A percentile compares a stretch with the other conserved stretches of the same genome.
Evolutionary conservation across 2,797 vertebrate species (phyloP).

Genomic region (Malacoctenus gilli): DNA sequence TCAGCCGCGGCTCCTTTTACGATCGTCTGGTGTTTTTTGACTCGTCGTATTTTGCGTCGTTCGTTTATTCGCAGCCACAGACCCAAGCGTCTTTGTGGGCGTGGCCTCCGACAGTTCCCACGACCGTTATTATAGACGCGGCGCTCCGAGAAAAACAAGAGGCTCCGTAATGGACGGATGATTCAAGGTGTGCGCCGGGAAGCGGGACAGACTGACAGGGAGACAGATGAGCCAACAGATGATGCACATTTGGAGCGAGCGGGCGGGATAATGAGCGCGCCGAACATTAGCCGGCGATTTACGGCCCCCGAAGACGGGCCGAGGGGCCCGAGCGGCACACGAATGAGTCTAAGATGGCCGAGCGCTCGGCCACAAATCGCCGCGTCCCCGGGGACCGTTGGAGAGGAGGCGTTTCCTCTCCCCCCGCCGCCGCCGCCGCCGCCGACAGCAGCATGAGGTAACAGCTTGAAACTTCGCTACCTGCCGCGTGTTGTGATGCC

Average conservation of each 20-base stretch:
- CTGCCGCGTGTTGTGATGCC: slow-evolving; percentile 25
- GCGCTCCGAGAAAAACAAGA: slow-evolving; percentile 20
- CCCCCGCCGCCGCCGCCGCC: slow-evolving; percentile 13
- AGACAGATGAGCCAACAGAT: slow-evolving; percentile 25
- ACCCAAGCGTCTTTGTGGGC: no score
- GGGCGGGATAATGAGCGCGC: slow-evolving; percentile 22
- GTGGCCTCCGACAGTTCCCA: slow-evolving; percentile 17
- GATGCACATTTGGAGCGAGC: slow-evolving; percentile 28
- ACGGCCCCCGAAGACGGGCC: slow-evolving; percentile 5
- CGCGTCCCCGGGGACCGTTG: slow-evolving; percentile 30
- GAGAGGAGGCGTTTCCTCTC: slow-evolving; percentile 20
- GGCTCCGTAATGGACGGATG: slow-evolving; percentile 27
- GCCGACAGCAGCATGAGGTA: slow-evolving; percentile 57
- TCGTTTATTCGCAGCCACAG: no score
- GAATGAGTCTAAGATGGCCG: slow-evolving; percentile 27
- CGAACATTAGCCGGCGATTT: slow-evolving; percentile 40
- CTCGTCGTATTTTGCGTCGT: no score
- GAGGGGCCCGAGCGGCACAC: slow-evolving; percentile 22
- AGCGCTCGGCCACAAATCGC: slow-evolving; percentile 23
- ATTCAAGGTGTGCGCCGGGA: slow-evolving; percentile 27
- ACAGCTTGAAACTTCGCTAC: slow-evolving; percentile 46
- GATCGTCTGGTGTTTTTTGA: no score
- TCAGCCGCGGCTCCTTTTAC: no score
- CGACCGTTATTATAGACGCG: slow-evolving; percentile 30
- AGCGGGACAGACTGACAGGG: slow-evolving; percentile 21